These are phyloP conservation scores for Trichopria drosophilae DNA, from an alignment of 2,888 invertebrate genomes.

Conservation along the genomic window DNA sequence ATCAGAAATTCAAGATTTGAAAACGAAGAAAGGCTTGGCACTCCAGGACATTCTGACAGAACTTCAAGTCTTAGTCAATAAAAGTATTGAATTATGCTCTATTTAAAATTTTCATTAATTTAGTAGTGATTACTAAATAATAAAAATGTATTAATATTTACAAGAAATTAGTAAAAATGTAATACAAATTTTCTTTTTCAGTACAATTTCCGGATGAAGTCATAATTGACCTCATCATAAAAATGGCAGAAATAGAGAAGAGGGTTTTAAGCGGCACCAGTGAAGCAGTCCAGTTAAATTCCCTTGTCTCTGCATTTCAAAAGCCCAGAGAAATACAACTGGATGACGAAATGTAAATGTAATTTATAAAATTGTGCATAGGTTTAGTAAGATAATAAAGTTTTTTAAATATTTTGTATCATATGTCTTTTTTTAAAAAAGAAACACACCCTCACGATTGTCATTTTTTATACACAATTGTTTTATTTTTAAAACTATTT, in stretches of 20 bases:
- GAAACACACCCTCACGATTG: no score
- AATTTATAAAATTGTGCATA: no score
- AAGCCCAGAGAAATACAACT: slow-evolving; percentile 66
- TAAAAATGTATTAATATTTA: neutral
- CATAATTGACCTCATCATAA: slow-evolving; percentile 76
- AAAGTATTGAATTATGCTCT: slow-evolving; percentile 74
- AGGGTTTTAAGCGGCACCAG: slow-evolving; percentile 82
- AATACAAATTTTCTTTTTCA: slow-evolving; percentile 58
- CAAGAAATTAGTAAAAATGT: slow-evolving; percentile 16
- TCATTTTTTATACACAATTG: no score
- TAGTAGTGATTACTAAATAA: no score
- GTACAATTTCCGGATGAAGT: slow-evolving; percentile 85
- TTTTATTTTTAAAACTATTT: no score
- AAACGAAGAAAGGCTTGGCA: slow-evolving; percentile 87
- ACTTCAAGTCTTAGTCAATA: slow-evolving; percentile 82
- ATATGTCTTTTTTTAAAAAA: no score
- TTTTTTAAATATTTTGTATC: no score
- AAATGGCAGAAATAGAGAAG: slow-evolving; percentile 88
- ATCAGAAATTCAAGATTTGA: slow-evolving; percentile 78
- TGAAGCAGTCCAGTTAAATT: slow-evolving; percentile 87
- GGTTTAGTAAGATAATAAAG: no score
- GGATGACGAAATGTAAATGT: no score
- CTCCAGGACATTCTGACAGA: slow-evolving; percentile 92
- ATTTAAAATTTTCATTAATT: slow-evolving; percentile 21
- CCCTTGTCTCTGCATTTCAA: slow-evolving; percentile 87